Evolutionary conservation across 64 coral and sea anemone species (phyloP).

Genomic region (Montipora sp.): DNA sequence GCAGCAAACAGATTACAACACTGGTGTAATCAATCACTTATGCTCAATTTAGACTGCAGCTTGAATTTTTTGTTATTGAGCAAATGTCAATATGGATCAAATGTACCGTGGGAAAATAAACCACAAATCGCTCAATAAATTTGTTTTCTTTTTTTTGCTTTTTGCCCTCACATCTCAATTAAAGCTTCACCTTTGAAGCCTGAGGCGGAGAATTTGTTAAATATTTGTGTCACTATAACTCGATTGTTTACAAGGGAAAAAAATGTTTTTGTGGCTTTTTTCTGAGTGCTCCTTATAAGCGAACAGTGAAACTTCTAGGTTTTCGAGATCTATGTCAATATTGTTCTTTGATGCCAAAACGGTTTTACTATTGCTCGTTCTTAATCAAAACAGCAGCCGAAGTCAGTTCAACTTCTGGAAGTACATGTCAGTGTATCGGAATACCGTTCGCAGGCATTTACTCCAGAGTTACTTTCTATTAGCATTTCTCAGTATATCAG

Average conservation of each 20-base stretch:
- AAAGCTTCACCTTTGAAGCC: not conserved
- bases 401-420: too few species aligned
- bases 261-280: not conserved
- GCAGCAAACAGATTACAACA: slow-evolving; percentile 57
- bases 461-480: not conserved
- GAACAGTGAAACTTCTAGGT: slow-evolving; percentile 2
- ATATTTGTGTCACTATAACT: slow-evolving; percentile 38
- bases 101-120: slow-evolving; percentile 65
- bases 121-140: slow-evolving; percentile 1
- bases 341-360: slow-evolving; percentile 31
- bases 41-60: slow-evolving; percentile 35
- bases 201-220: slow-evolving; percentile 23
- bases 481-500: too few species aligned
- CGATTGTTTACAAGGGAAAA: slow-evolving; percentile 18
- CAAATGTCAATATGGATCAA: slow-evolving; percentile 53
- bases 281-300: slow-evolving; percentile 1
- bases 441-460: not conserved
- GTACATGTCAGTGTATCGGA: not conserved
- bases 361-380: slow-evolving; percentile 11
- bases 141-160: not conserved
- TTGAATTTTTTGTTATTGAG: slow-evolving; percentile 15
- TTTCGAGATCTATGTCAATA: slow-evolving; percentile 57
- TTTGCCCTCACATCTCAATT: not conserved
- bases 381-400: not conserved
- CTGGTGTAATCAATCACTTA: slow-evolving; percentile 43